These are phyloP conservation scores for Furcula furcula DNA, from an alignment of 2,888 invertebrate genomes.

Conservation along the genomic window DNA sequence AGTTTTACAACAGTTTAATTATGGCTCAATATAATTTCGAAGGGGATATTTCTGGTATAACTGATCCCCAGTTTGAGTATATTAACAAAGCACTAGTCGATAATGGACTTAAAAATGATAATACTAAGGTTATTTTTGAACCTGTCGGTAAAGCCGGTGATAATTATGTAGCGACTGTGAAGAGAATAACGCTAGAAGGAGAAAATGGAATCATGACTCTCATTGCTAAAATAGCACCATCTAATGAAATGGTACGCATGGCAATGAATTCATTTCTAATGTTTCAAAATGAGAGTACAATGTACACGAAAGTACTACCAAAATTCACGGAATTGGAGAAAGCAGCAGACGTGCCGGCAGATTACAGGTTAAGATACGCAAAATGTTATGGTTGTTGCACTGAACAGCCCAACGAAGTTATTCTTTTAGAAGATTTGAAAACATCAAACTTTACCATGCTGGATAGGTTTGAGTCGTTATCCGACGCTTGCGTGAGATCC, in stretches of 20 bases:
- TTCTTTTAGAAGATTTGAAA: constrained; percentile 49
- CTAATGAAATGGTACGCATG: constrained; percentile 20
- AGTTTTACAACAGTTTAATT: constrained; percentile 2
- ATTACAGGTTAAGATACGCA: constrained; percentile 36
- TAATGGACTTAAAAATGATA: constrained; percentile 27
- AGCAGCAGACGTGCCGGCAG: constrained; percentile 32
- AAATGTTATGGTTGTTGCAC: constrained; percentile 39
- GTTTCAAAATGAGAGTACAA: constrained; percentile 42
- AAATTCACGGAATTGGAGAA: constrained; percentile 40
- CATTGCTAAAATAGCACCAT: constrained; percentile 50
- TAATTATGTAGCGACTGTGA: constrained; percentile 37
- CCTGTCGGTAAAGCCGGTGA: constrained; percentile 40
- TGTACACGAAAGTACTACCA: constrained; percentile 43
- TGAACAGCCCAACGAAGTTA: constrained; percentile 40
- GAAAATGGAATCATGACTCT: constrained; percentile 30
- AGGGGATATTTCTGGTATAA: constrained; percentile 33
- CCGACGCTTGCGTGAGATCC: constrained; percentile 33
- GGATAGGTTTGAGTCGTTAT: constrained; percentile 37
- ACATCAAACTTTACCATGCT: constrained; percentile 35
- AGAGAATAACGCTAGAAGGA: constrained; percentile 29
- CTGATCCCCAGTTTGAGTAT: constrained; percentile 33
- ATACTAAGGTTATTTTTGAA: constrained; percentile 29
- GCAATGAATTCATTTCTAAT: constrained; percentile 15
- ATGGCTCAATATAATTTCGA: constrained; percentile 33
- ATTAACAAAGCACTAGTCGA: constrained; percentile 37